Percentiles rank a stretch among this genome's conserved stretches.
These are phyloP conservation scores for Drosophila sechellia DNA, from an alignment of 1,140 invertebrate genomes.

Conservation along the genomic window DNA sequence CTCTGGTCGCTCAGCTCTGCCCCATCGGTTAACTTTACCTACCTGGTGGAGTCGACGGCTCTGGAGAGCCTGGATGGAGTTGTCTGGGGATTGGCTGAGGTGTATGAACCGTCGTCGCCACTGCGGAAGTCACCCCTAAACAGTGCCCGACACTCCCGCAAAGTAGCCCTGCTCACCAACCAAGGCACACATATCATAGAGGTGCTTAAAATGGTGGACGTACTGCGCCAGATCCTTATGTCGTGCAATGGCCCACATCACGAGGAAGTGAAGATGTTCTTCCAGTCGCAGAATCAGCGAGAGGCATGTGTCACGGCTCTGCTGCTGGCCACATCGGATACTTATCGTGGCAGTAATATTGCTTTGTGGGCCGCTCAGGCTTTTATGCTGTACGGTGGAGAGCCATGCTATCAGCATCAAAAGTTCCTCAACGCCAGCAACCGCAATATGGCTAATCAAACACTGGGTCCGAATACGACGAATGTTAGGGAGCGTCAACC, in stretches of 20 bases:
- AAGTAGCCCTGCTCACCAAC: slow-evolving; percentile 94
- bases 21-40: slow-evolving; percentile 87
- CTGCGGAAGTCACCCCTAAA: slow-evolving; percentile 88
- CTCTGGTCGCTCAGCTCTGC: slow-evolving; percentile 91
- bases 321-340: slow-evolving; percentile 92
- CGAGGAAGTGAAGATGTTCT: slow-evolving; percentile 93
- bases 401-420: slow-evolving; percentile 84
- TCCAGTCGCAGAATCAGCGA: slow-evolving; percentile 91
- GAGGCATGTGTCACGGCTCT: slow-evolving; percentile 96
- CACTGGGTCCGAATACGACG: slow-evolving; percentile 14
- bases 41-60: slow-evolving; percentile 90
- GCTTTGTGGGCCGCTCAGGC: slow-evolving; percentile 95
- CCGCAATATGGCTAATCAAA: slow-evolving; percentile 53
- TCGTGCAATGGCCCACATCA: slow-evolving; percentile 94
- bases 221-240: slow-evolving; percentile 91
- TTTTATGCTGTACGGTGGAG: slow-evolving; percentile 96
- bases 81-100: slow-evolving; percentile 90
- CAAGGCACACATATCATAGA: slow-evolving; percentile 93
- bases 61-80: slow-evolving; percentile 92
- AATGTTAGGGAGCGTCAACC: slow-evolving; percentile 47
- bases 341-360: slow-evolving; percentile 89
- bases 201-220: slow-evolving; percentile 94
- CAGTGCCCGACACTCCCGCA: slow-evolving; percentile 89
- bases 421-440: slow-evolving; percentile 46
- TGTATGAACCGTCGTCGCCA: slow-evolving; percentile 63